Evolutionary conservation across 2,797 vertebrate species (phyloP).

Genomic region (Alfaro cultratus): DNA sequence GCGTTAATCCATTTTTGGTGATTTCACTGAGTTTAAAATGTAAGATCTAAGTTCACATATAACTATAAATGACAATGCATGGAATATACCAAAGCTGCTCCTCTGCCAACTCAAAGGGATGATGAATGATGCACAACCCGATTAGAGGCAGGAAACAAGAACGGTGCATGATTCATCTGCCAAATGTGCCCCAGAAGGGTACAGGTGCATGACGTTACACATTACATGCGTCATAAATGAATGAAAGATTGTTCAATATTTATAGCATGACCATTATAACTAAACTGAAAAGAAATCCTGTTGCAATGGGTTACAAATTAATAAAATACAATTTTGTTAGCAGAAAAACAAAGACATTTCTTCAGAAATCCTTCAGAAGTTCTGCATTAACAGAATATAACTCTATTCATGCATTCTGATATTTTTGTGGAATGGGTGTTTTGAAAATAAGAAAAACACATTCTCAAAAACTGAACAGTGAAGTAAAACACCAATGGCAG

Average conservation of each 20-base stretch:
- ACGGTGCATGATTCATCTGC: background rate
- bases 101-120: background rate
- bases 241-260: background rate
- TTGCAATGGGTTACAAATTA: background rate
- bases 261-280: background rate
- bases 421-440: slow-evolving; percentile 3
- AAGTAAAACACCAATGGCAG: slow-evolving; percentile 39
- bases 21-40: background rate
- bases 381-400: background rate
- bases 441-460: slow-evolving; percentile 20
- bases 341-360: background rate
- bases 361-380: background rate
- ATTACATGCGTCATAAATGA: background rate
- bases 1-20: background rate
- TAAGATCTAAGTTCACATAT: background rate
- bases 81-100: background rate
- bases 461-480: slow-evolving; percentile 22
- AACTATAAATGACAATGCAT: background rate
- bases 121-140: background rate
- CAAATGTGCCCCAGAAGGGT: slow-evolving; percentile 2
- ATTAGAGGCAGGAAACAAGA: background rate
- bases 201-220: slow-evolving; percentile 13
- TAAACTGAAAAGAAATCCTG: background rate
- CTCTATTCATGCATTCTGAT: slow-evolving; percentile 3
- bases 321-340: background rate